Conservation (phyloP, 2,888 invertebrate species). For the Philaethria dido region DNA sequence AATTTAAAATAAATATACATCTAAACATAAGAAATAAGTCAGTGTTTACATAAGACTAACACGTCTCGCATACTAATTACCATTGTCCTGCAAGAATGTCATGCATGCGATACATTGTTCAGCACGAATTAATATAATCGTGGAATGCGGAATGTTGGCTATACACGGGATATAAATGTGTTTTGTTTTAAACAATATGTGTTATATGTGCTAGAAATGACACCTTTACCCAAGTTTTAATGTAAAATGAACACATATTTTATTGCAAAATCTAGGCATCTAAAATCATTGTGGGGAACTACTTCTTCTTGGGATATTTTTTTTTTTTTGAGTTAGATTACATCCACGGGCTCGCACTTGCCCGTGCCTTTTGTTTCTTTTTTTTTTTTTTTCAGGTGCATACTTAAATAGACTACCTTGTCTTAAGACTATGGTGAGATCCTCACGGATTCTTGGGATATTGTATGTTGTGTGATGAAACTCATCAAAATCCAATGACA, state of each 20-base stretch:
- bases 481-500: too few species aligned
- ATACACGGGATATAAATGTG: constrained; percentile 28
- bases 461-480: too few species aligned
- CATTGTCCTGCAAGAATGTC: constrained; percentile 45
- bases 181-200: constrained; percentile 6
- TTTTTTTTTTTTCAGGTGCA: too few species aligned
- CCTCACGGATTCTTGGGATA: too few species aligned
- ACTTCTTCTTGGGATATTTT: too few species aligned
- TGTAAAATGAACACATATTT: not conserved
- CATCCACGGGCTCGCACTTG: too few species aligned
- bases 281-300: too few species aligned
- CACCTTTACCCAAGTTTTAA: not conserved
- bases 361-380: too few species aligned
- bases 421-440: too few species aligned
- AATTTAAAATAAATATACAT: not conserved
- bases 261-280: not conserved
- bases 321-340: too few species aligned
- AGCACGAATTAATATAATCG: constrained; percentile 39
- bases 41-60: constrained; percentile 8
- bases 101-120: constrained; percentile 38
- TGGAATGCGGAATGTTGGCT: constrained; percentile 38
- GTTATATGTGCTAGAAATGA: constrained; percentile 2
- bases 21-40: not conserved
- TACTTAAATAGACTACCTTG: too few species aligned
- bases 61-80: constrained; percentile 40